Percentiles rank a stretch among this genome's conserved stretches.
Conservation (phyloP, 1,140 invertebrate species). For the Formica exsecta region DNA sequence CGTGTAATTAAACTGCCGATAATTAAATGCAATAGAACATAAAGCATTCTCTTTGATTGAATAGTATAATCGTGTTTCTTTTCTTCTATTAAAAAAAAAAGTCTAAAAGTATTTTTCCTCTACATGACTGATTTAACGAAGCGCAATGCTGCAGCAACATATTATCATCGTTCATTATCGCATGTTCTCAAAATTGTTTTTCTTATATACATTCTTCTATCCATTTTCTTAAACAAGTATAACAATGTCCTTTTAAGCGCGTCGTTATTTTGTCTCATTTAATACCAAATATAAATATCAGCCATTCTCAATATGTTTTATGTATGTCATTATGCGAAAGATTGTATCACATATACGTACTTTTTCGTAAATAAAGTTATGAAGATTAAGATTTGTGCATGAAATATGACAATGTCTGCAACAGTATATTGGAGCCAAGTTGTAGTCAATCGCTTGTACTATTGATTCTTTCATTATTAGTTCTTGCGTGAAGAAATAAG, state of each 20-base stretch:
- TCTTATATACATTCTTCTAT: not conserved
- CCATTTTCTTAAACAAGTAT: not conserved
- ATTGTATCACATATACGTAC: not conserved
- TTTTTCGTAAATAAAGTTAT: not conserved
- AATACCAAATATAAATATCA: slow-evolving; percentile 9
- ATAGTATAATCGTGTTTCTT: not conserved
- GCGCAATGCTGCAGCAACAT: not conserved
- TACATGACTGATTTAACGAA: not conserved
- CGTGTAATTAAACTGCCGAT: slow-evolving; percentile 34
- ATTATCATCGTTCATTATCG: not conserved
- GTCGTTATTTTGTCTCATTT: not conserved
- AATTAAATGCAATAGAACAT: slow-evolving; percentile 68
- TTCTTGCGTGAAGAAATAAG: not conserved
- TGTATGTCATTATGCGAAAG: not conserved
- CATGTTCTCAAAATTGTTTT: not conserved
- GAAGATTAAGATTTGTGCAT: not conserved
- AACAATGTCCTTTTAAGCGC: not conserved
- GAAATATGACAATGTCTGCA: not conserved
- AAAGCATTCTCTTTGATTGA: slow-evolving; percentile 55
- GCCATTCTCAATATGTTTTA: not conserved
- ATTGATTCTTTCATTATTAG: not conserved
- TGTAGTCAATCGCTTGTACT: not conserved
- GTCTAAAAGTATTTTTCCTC: slow-evolving; percentile 25
- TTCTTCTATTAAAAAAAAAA: slow-evolving; percentile 17
- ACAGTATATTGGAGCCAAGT: not conserved